These are phyloP conservation scores for Elephas maximus DNA, from an alignment of 2,113 vertebrate genomes.

Conservation along the genomic window DNA sequence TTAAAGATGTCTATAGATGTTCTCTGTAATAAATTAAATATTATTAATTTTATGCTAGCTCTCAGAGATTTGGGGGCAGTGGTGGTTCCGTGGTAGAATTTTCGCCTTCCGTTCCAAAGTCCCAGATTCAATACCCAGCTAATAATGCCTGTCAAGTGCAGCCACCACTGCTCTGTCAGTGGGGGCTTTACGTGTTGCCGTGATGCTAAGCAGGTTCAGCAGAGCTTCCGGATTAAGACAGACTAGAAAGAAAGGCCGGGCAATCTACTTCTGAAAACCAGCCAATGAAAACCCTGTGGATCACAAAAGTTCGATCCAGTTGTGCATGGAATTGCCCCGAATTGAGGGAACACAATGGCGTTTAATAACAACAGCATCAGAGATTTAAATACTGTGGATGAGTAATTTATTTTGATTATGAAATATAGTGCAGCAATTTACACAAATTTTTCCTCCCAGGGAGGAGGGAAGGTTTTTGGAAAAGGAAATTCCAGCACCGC, in stretches of 20 bases:
- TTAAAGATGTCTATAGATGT: not conserved
- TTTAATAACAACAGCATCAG: not conserved
- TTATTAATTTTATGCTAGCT: conserved; percentile 36
- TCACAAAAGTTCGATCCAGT: not conserved
- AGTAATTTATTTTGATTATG: conserved; percentile 37
- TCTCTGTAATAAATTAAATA: not conserved
- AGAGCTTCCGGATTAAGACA: not conserved
- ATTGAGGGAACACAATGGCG: not conserved
- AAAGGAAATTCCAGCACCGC: conserved; percentile 73
- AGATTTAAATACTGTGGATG: not conserved
- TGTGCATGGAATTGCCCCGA: not conserved
- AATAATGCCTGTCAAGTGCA: not conserved
- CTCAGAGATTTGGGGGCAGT: not conserved
- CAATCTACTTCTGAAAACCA: not conserved
- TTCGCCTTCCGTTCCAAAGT: not conserved
- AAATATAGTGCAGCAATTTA: not conserved
- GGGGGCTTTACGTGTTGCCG: not conserved
- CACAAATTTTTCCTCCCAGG: not conserved
- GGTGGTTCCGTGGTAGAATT: not conserved
- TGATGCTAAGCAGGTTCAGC: too few species aligned
- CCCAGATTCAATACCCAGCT: not conserved
- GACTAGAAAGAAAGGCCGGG: not conserved
- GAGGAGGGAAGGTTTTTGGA: not conserved
- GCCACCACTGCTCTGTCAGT: not conserved
- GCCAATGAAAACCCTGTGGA: not conserved